Evolutionary conservation across 2,888 invertebrate genomes (phyloP).

Genomic region (Rhagophthalmus giganteus): DNA sequence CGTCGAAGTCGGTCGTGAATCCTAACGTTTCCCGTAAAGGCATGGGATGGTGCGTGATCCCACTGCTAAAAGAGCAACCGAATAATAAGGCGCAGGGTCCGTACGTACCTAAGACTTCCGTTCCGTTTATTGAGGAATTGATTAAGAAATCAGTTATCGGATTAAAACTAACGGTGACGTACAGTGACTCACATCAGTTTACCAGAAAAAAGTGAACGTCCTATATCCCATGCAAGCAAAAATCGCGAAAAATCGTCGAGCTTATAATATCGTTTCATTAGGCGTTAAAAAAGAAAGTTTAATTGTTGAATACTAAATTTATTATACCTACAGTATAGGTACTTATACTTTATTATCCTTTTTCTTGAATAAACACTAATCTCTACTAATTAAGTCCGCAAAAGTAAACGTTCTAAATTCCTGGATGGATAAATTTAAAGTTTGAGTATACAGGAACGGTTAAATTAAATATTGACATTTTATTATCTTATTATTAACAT

Average conservation of each 20-base stretch:
- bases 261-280: not conserved
- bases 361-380: not conserved
- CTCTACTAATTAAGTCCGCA: not conserved
- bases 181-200: not conserved
- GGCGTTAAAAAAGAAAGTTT: not conserved
- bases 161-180: constrained; percentile 6
- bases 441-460: too few relatives aligned
- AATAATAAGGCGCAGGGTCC: constrained; percentile 9
- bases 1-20: constrained; percentile 34
- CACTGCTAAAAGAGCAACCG: constrained; percentile 12
- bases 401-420: too few relatives aligned
- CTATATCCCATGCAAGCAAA: not conserved
- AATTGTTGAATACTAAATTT: not conserved
- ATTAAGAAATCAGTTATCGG: constrained; percentile 26
- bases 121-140: constrained; percentile 24
- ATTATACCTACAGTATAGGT: not conserved
- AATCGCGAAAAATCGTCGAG: not conserved
- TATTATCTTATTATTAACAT: too few relatives aligned
- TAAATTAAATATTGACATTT: too few relatives aligned
- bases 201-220: not conserved
- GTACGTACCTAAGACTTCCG: constrained; percentile 13
- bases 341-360: not conserved
- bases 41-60: constrained; percentile 26
- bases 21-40: constrained; percentile 28
- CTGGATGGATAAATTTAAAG: too few relatives aligned